Evolutionary conservation across 2,888 invertebrate species (phyloP).

Genomic region (Tanytarsus gracilentus): DNA sequence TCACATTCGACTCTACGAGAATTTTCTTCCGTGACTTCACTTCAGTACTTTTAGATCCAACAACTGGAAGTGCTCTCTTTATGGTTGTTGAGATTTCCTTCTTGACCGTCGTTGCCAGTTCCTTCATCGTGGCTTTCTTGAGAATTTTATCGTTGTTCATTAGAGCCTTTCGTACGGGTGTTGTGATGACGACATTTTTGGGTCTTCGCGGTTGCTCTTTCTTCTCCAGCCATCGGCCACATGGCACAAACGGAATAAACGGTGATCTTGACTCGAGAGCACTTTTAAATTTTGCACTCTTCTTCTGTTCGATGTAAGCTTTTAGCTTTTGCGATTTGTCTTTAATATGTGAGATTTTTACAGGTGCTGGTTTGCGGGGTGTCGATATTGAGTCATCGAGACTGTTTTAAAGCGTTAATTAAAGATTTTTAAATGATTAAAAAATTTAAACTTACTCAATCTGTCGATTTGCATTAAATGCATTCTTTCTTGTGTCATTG

Average conservation of each 20-base stretch:
- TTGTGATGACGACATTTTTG: background rate
- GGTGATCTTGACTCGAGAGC: background rate
- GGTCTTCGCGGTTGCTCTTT: background rate
- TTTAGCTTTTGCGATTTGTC: background rate
- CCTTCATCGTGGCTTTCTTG: slow-evolving; percentile 3
- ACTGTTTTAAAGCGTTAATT: background rate
- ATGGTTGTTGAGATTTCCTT: background rate
- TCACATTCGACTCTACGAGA: background rate
- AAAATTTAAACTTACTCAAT: slow-evolving; percentile 8
- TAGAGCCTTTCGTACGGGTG: background rate
- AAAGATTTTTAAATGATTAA: background rate
- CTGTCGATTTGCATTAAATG: background rate
- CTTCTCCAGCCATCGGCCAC: slow-evolving; percentile 11
- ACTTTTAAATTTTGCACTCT: background rate
- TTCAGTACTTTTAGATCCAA: background rate
- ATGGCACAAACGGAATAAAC: slow-evolving; percentile 5
- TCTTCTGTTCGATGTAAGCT: background rate
- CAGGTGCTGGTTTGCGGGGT: background rate
- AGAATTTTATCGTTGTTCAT: slow-evolving; percentile 1
- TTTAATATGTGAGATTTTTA: background rate
- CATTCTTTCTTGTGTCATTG: background rate
- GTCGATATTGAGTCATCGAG: background rate
- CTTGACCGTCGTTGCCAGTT: background rate
- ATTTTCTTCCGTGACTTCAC: slow-evolving; percentile 1
- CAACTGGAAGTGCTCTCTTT: background rate